Evolutionary conservation across 1,140 invertebrate genomes (phyloP).

Genomic region (Muscidifurax raptorellus): DNA sequence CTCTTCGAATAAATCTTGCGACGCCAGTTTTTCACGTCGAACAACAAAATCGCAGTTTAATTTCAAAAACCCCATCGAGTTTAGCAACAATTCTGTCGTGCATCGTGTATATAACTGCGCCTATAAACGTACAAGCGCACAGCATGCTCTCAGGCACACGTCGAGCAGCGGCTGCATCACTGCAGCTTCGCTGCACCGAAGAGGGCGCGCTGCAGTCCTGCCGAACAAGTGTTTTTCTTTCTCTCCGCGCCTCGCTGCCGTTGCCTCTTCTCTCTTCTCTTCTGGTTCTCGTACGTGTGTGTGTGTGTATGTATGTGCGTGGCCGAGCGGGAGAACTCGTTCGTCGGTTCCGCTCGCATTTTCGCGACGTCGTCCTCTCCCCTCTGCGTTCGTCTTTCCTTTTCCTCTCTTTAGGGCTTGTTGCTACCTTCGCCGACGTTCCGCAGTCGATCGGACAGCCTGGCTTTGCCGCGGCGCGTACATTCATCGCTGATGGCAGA

Average conservation of each 20-base stretch:
- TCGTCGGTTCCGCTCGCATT: slow-evolving; percentile 26
- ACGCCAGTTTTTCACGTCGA: too few species aligned
- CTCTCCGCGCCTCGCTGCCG: slow-evolving; percentile 12
- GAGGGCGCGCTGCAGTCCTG: slow-evolving; percentile 31
- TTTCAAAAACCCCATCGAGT: too few species aligned
- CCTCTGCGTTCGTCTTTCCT: neutral
- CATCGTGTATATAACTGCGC: too few species aligned
- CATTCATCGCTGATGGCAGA: neutral
- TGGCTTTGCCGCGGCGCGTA: neutral
- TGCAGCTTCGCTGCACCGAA: neutral
- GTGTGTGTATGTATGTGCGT: neutral
- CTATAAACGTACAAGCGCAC: too few species aligned
- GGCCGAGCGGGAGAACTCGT: slow-evolving; percentile 7
- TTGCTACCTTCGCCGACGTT: neutral
- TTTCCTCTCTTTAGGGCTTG: neutral
- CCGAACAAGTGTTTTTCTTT: slow-evolving; percentile 33
- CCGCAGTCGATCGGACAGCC: neutral
- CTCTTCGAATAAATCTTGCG: too few species aligned
- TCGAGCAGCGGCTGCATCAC: neutral
- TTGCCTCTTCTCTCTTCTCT: neutral
- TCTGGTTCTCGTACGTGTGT: neutral
- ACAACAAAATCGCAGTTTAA: too few species aligned
- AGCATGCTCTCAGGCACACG: neutral
- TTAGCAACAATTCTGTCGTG: too few species aligned
- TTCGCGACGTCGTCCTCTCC: slow-evolving; percentile 31